These are phyloP conservation scores for Entelurus aequoreus DNA, from an alignment of 2,113 vertebrate genomes.

Conservation along the genomic window DNA sequence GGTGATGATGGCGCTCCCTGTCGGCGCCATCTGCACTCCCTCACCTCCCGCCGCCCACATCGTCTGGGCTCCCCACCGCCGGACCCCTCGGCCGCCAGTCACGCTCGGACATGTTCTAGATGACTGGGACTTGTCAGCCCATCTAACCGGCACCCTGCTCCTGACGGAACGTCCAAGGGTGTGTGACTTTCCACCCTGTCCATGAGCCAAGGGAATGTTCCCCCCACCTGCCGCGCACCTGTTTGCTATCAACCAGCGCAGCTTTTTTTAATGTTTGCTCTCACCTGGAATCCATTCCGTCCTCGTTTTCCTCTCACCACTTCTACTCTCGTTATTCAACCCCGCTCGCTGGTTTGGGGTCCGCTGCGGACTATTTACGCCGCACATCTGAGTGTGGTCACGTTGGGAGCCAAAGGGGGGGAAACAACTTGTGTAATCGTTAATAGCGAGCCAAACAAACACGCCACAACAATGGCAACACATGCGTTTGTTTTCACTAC, in stretches of 20 bases:
- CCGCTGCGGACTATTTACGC: slow-evolving; percentile 12
- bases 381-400: slow-evolving; percentile 24
- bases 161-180: slow-evolving; percentile 30
- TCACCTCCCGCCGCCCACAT: slow-evolving; percentile 7
- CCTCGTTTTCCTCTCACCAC: neutral
- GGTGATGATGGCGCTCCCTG: neutral
- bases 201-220: slow-evolving; percentile 15
- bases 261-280: neutral
- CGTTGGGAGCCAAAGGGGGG: slow-evolving; percentile 9
- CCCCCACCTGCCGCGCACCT: slow-evolving; percentile 52
- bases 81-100: slow-evolving; percentile 13
- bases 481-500: slow-evolving; percentile 38
- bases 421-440: slow-evolving; percentile 13
- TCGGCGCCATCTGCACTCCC: neutral
- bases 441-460: slow-evolving; percentile 31
- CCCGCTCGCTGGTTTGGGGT: slow-evolving; percentile 7
- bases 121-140: slow-evolving; percentile 33
- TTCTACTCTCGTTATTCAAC: neutral
- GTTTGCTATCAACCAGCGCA: slow-evolving; percentile 51
- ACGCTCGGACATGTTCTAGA: slow-evolving; percentile 12
- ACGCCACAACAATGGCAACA: slow-evolving; percentile 25
- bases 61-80: slow-evolving; percentile 6
- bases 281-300: slow-evolving; percentile 9
- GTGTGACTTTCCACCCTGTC: slow-evolving; percentile 42
- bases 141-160: slow-evolving; percentile 22